A percentile compares a stretch with the other conserved stretches of the same genome.
phyloP scores from a whole-genome alignment of 2,797 vertebrate species.

The Phrynocephalus vlangalii region DNA sequence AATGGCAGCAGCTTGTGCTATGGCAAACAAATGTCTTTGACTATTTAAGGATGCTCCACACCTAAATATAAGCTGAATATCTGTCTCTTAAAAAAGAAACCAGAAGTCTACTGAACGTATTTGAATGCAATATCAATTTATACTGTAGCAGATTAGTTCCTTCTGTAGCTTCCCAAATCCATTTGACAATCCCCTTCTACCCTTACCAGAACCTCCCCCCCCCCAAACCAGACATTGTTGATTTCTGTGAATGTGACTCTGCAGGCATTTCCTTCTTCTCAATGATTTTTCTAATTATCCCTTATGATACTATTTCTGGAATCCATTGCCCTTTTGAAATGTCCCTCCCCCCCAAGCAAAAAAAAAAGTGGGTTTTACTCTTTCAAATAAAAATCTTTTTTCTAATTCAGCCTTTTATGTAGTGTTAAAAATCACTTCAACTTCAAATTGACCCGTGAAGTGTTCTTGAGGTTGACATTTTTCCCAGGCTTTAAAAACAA shows the following conservation, averaged over 20 bases:
- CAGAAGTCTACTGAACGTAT: background rate
- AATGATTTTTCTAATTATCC: background rate
- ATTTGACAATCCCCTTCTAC: background rate
- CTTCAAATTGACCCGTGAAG: constrained; percentile 6
- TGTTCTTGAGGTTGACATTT: background rate
- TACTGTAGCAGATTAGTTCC: too few relatives aligned
- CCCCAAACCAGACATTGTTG: background rate
- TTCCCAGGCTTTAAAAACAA: constrained; percentile 19
- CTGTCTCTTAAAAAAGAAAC: background rate
- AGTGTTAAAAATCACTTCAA: constrained; percentile 1
- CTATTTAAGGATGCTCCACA: too few relatives aligned
- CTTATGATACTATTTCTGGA: background rate
- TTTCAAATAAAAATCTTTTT: constrained; percentile 3
- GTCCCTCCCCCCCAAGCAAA: too few relatives aligned
- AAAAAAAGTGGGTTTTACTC: background rate
- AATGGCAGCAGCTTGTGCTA: too few relatives aligned
- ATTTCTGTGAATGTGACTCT: background rate
- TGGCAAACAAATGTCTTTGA: too few relatives aligned
- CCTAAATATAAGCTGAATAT: too few relatives aligned
- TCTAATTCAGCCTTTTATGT: background rate
- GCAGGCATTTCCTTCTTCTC: background rate
- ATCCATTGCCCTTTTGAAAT: background rate
- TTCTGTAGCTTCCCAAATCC: background rate
- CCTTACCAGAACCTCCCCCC: background rate
- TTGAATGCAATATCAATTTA: background rate